A percentile compares a stretch with the other conserved stretches of the same genome.
phyloP scores from a whole-genome alignment of 2,888 invertebrate genomes.

The Tribolium freemani region DNA sequence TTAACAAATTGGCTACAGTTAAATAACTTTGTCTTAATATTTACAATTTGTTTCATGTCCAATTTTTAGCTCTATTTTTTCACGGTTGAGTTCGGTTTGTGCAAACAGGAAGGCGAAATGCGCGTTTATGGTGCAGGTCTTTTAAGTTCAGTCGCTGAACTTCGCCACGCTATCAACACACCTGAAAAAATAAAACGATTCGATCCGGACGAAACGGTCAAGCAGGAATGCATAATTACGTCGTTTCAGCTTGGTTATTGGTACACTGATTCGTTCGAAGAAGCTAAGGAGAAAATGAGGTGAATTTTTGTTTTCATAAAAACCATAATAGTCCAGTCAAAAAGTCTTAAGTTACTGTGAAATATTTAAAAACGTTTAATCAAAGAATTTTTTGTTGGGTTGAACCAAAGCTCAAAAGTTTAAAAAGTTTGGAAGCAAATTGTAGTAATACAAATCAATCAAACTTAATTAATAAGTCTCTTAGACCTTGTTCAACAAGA shows the following conservation, averaged over 20 bases:
- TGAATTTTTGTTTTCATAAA: constrained; percentile 60
- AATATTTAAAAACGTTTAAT: no score
- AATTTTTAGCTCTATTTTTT: constrained; percentile 91
- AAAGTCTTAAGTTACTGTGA: no score
- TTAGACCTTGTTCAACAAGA: no score
- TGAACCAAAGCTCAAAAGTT: no score
- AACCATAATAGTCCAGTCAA: no score
- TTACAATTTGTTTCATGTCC: neutral
- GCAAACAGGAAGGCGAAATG: constrained; percentile 89
- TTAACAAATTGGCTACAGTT: constrained; percentile 95
- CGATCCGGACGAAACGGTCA: constrained; percentile 91
- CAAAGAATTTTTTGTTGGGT: no score
- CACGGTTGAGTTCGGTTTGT: constrained; percentile 97
- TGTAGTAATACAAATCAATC: no score
- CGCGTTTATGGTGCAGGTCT: constrained; percentile 97
- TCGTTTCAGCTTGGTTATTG: constrained; percentile 98
- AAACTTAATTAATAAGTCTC: no score
- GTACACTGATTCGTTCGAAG: constrained; percentile 97
- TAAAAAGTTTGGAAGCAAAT: no score
- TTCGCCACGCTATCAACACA: constrained; percentile 83
- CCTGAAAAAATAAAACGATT: constrained; percentile 89
- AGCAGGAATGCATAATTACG: constrained; percentile 97
- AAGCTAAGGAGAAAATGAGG: constrained; percentile 99
- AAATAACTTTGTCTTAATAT: constrained; percentile 39
- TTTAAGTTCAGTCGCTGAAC: constrained; percentile 94